Base-by-base conservation (phyloP, 2,113 vertebrate species). In the Ochotona princeps region DNA sequence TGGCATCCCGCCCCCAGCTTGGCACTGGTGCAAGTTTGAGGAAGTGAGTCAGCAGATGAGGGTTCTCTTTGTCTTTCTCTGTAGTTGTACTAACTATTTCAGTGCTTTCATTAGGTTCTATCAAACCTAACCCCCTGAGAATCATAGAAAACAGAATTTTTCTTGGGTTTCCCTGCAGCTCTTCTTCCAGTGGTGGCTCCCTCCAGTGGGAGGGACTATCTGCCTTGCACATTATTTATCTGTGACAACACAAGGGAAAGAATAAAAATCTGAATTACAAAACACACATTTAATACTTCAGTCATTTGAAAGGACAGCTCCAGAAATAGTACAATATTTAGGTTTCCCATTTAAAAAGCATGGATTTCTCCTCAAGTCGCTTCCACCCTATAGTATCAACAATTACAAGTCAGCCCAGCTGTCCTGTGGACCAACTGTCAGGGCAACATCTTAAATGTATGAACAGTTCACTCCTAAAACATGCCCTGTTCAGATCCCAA, bases 271-370 rank as follows among this genome's bases (percentile, higher is more conserved):
- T 32, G 18, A 76, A 79, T 30, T 61, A 63, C 13, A 79, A 35
- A 87, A 60, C 30, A 74, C 25, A 63, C 79, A 89, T 57, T 83
- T 90, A 8, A 54, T 9, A 47, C 78, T 74, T 75, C 28, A 83
- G 81, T 91, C 63, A 5, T 65, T 83, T 81, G 14, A 82, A 65
- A 78, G 51, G 18, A 44, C 3, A 85, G 38, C 6, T 57, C 70
- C 57, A 93, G 83, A 70, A 69, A 72, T 66, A 57, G n/a, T 89
- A 90, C 92, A 82, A 67, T 6, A 90, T 57, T 86, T 83, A 57
- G 69, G n/a, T 73, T 70, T 69, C 65, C 63, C 83, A 10, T 79
- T 79, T 57, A 92, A 82, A 74, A 54, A 61, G 6, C 32, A 80
- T 74, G 38, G 38, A 44, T 23, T 32, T 23, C 7, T 15, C 5